Evolutionary conservation across 2,113 vertebrate species (phyloP).

Genomic region (Boulengeromyrus knoepffleri): DNA sequence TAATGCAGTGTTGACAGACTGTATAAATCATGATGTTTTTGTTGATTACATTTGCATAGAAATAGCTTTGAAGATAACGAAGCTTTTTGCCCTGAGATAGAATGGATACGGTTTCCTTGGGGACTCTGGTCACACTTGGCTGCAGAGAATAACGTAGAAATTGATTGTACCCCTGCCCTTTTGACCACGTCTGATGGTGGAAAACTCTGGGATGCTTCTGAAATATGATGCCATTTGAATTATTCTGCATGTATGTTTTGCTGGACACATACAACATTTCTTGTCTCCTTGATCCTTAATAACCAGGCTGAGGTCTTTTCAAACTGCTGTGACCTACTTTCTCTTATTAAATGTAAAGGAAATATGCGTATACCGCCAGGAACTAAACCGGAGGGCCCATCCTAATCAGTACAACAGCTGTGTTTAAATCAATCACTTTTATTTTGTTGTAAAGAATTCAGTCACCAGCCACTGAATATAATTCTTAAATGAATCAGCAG

Average conservation of each 20-base stretch:
- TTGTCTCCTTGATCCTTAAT: not conserved
- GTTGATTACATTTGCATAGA: slow-evolving; percentile 16
- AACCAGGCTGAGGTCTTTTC: not conserved
- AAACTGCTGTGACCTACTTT: not conserved
- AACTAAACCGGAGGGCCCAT: not conserved
- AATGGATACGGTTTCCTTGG: not conserved
- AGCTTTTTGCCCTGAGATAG: not conserved
- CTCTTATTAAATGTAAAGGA: not conserved
- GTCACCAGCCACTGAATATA: not conserved
- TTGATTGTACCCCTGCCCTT: not conserved
- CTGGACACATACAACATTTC: not conserved
- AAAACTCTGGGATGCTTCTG: not conserved
- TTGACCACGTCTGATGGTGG: not conserved
- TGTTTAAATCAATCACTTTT: too few species aligned
- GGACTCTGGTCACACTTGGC: not conserved
- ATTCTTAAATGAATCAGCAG: not conserved
- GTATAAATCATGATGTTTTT: slow-evolving; percentile 14
- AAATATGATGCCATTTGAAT: not conserved
- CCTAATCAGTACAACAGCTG: not conserved
- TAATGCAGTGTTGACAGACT: not conserved
- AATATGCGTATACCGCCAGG: not conserved
- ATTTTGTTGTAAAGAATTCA: not conserved
- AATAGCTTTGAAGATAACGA: not conserved
- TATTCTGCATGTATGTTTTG: not conserved
- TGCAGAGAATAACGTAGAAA: not conserved